Conservation (phyloP, 2,888 invertebrate species). For the Drosophila falleni region DNA sequence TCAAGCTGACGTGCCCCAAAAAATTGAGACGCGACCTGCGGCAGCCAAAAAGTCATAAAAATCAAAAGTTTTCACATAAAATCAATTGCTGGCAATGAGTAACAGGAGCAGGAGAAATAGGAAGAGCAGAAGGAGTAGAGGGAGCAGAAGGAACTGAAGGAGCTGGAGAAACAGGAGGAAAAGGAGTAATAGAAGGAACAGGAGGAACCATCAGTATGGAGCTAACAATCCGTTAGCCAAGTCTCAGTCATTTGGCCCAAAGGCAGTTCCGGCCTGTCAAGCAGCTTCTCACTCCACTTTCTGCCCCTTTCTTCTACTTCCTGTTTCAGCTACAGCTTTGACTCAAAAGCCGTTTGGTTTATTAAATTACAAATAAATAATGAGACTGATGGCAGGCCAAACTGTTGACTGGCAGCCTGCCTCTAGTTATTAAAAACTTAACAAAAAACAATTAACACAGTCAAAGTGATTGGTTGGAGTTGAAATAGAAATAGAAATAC, state of each 20-base stretch:
- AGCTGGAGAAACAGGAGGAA: too few relatives aligned
- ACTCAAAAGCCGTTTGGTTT: conserved; percentile 61
- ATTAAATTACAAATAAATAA: conserved; percentile 82
- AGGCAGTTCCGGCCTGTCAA: conserved; percentile 36
- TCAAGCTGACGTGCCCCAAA: conserved; percentile 72
- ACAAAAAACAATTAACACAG: conserved; percentile 80
- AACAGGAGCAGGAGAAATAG: conserved; percentile 21
- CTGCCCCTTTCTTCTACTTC: neutral
- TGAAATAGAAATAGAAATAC: conserved; percentile 9
- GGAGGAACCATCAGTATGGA: neutral
- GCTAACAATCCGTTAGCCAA: conserved; percentile 50
- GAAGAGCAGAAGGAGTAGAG: neutral
- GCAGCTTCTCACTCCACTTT: conserved; percentile 2
- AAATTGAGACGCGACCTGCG: conserved; percentile 63
- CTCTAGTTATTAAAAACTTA: conserved; percentile 77
- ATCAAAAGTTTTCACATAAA: conserved; percentile 81
- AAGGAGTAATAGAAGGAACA: neutral
- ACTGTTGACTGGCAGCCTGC: conserved; percentile 59
- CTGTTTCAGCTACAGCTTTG: conserved; percentile 11
- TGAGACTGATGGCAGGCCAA: conserved; percentile 77
- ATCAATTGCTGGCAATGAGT: conserved; percentile 77
- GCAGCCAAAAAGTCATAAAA: conserved; percentile 71
- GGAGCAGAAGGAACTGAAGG: neutral
- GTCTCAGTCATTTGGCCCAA: conserved; percentile 32
- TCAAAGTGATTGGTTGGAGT: conserved; percentile 37